Evolutionary conservation across 2,888 invertebrate genomes (phyloP).

Genomic region (Trichacis sp.): DNA sequence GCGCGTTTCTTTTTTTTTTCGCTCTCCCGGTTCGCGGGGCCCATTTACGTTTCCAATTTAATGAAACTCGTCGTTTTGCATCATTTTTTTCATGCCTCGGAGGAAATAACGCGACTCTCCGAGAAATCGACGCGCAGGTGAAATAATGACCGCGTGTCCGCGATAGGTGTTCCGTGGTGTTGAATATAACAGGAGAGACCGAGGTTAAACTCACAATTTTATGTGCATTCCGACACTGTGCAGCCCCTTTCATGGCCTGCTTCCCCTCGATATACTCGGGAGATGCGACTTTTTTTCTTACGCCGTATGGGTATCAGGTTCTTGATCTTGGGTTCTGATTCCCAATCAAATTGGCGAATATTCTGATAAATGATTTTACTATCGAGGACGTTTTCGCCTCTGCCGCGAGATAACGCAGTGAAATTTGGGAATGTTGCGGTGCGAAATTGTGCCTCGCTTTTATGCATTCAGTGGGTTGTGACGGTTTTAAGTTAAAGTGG

Average conservation of each 20-base stretch:
- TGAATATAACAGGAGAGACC: slow-evolving; percentile 24
- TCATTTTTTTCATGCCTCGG: slow-evolving; percentile 7
- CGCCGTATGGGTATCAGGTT: slow-evolving; percentile 56
- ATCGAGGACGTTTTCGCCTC: background rate
- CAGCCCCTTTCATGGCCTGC: slow-evolving; percentile 40
- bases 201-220: slow-evolving; percentile 58
- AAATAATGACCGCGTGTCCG: slow-evolving; percentile 20
- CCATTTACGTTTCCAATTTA: slow-evolving; percentile 15
- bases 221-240: slow-evolving; percentile 55
- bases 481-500: too few species aligned
- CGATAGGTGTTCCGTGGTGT: slow-evolving; percentile 27
- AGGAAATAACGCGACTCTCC: slow-evolving; percentile 6
- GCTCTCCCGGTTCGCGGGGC: background rate
- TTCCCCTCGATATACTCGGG: slow-evolving; percentile 33
- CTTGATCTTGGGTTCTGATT: slow-evolving; percentile 54
- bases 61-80: slow-evolving; percentile 4
- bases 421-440: too few species aligned
- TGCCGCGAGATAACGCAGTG: too few species aligned
- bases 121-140: slow-evolving; percentile 15
- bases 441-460: too few species aligned
- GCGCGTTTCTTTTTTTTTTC: slow-evolving; percentile 2
- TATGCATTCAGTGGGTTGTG: too few species aligned
- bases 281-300: slow-evolving; percentile 25
- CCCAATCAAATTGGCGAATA: slow-evolving; percentile 54
- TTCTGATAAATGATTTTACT: slow-evolving; percentile 38